phyloP scores from a whole-genome alignment of 2,113 vertebrate species.

The Onychostruthus taczanowskii region DNA sequence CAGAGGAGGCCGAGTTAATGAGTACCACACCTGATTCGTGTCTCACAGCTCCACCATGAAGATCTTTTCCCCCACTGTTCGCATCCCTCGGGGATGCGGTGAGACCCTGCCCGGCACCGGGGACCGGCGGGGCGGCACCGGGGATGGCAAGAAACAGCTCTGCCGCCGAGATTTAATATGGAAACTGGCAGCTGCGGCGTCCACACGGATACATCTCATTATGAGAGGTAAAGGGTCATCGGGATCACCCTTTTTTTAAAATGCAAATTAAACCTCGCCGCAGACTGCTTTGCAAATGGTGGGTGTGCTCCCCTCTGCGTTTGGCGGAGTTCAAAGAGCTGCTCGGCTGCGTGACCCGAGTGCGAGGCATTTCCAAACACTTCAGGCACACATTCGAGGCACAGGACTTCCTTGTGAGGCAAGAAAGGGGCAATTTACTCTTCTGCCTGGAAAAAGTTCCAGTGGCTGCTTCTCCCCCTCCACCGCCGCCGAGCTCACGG shows the following conservation, averaged over 20 bases:
- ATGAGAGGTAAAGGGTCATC: not conserved
- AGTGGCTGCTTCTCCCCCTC: not conserved
- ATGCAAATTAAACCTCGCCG: not conserved
- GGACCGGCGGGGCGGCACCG: not conserved
- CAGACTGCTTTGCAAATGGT: not conserved
- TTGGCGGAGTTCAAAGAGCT: not conserved
- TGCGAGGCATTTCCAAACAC: not conserved
- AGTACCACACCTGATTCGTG: conserved; percentile 59
- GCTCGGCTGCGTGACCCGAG: not conserved
- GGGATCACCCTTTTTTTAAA: not conserved
- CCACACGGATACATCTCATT: not conserved
- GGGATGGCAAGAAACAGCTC: not conserved
- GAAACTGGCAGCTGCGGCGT: not conserved
- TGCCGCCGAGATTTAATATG: not conserved
- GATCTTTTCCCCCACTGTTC: not conserved
- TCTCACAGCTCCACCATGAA: not conserved
- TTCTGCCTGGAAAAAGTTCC: not conserved
- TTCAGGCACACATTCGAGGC: not conserved
- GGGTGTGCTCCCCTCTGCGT: not conserved
- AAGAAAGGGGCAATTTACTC: not conserved
- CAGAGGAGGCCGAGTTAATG: conserved; percentile 51
- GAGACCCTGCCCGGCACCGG: fast-evolving
- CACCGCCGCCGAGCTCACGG: not conserved
- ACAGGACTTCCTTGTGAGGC: not conserved
- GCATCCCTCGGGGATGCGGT: not conserved